Percentiles rank a stretch among this genome's conserved stretches.
phyloP scores from a whole-genome alignment of 2,113 vertebrate species.

The Oreochromis tanganicae region DNA sequence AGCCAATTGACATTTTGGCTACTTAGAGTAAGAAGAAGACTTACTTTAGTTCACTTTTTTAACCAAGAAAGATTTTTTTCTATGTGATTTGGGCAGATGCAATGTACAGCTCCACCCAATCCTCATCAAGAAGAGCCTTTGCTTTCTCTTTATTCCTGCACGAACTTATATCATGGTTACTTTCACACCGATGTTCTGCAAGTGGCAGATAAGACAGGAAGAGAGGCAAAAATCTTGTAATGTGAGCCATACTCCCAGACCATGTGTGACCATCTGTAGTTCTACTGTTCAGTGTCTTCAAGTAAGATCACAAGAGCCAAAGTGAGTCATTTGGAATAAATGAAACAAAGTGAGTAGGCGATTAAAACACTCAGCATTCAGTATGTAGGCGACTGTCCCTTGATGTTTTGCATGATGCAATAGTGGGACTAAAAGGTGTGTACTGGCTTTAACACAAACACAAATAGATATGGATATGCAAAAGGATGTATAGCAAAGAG shows the following conservation, averaged over 20 bases:
- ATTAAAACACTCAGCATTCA: neutral
- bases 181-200: constrained; percentile 1
- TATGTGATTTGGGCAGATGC: neutral
- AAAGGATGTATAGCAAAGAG: neutral
- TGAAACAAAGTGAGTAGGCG: neutral
- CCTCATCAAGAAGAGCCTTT: neutral
- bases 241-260: neutral
- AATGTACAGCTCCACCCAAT: neutral
- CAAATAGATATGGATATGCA: neutral
- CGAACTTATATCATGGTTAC: neutral
- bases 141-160: neutral
- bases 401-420: neutral
- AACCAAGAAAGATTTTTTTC: neutral
- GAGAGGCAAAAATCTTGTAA: constrained; percentile 2
- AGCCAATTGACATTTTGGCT: neutral
- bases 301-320: neutral
- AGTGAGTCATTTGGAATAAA: neutral
- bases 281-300: neutral
- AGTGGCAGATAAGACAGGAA: neutral
- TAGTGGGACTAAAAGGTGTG: neutral
- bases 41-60: neutral
- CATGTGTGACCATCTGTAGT: neutral
- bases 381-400: neutral
- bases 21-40: neutral
- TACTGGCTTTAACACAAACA: neutral